Evolutionary conservation across 2,888 invertebrate species (phyloP), one percentile per base, ranked within the genome.

Genomic region (Chydorus sphaericus): DNA sequence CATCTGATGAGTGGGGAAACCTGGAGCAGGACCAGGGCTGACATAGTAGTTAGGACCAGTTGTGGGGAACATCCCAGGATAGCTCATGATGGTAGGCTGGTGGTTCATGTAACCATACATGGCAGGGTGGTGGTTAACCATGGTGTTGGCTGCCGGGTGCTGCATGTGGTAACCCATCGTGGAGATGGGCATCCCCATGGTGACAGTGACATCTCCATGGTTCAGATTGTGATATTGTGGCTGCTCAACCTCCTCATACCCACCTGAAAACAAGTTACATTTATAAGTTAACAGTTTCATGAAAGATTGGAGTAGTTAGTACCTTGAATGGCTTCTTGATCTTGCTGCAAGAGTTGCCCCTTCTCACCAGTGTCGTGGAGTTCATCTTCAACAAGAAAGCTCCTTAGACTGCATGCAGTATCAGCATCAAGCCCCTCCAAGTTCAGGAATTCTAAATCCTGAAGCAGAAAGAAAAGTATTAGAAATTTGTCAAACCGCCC

Each of bases 391-490:
- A 44, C 26, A 10, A 44, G 23, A n/a, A 44, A 44, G 20, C 44
- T 44, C 26, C 18, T 44, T 28, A 44, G 10, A 44, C 28, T 44
- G 14, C n/a, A 28, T 16, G 28, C 44, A 14, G 23, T 28, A 44
- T 44, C 28, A 11, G 23, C 44, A 26, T 23, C 26, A 14, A 82
- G 77, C 72, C 79, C 81, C 69, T 77, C 78, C 66, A 82, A 76
- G 75, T 83, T 82, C 73, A 84, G 76, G 75, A 83, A 84, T 73
- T 82, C 78, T 74, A 79, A 77, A 70, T 76, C 77, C 76, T 77
- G 73, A 66, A 75, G n/a, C n/a, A 74, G 39, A 48, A 54, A 31
- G 38, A 55, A 49, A n/a, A n/a, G n/a, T n/a, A n/a, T n/a, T n/a
- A n/a, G n/a, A n/a, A n/a, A n/a, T n/a, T n/a, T n/a, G n/a, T n/a